phyloP scores from a whole-genome alignment of 2,113 vertebrate genomes.

The Halichoerus grypus region DNA sequence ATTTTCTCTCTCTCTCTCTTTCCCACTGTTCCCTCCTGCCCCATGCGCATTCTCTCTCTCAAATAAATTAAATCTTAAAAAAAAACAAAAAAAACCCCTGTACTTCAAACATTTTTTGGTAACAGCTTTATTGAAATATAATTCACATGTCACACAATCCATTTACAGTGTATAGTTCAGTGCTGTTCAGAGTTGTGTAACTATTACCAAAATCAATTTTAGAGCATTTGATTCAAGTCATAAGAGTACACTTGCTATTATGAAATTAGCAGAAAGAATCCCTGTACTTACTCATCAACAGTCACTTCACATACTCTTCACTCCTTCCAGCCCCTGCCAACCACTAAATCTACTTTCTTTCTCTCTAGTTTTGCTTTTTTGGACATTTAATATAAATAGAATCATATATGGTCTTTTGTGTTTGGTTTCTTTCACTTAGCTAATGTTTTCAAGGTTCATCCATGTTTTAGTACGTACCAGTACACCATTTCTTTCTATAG shows the following conservation, averaged over 20 bases:
- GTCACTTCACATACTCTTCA: not conserved
- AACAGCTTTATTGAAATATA: not conserved
- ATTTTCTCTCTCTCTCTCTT: not conserved
- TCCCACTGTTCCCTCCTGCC: not conserved
- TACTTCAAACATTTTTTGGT: not conserved
- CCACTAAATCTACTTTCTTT: not conserved
- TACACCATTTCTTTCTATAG: not conserved
- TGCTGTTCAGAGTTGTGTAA: not conserved
- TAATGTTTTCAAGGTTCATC: conserved; percentile 3
- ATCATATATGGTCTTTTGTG: not conserved
- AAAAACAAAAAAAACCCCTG: not conserved
- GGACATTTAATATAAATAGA: not conserved
- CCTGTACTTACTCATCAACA: not conserved
- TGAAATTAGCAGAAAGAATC: not conserved
- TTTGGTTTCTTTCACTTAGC: not conserved
- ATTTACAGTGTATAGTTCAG: not conserved
- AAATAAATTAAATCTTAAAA: not conserved
- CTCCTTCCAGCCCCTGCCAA: not conserved
- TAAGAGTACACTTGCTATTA: not conserved
- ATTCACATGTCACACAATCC: not conserved
- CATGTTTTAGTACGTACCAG: not conserved
- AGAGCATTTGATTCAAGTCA: not conserved
- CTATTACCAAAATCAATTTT: not conserved
- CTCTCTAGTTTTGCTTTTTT: not conserved
- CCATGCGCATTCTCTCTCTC: not conserved